Evolutionary conservation across 2,888 invertebrate species (phyloP).

Genomic region (Agrilus biguttatus): DNA sequence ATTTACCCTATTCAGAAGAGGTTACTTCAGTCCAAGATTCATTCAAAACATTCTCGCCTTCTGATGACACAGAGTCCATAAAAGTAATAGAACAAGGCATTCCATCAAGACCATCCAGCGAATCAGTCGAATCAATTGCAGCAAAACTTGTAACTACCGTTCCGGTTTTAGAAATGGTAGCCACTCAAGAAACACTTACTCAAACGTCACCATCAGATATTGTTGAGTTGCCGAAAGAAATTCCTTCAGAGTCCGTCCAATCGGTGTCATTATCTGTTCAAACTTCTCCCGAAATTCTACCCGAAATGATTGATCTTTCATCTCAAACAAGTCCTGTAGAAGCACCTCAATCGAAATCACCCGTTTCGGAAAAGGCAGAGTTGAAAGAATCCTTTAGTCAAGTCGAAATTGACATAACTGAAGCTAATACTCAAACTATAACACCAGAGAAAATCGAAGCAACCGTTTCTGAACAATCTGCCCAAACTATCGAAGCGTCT

Average conservation of each 20-base stretch:
- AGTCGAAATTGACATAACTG: slow-evolving; percentile 9
- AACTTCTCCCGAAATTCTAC: slow-evolving; percentile 37
- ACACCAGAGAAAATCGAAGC: slow-evolving; percentile 18
- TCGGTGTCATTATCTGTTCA: slow-evolving; percentile 29
- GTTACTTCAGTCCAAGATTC: slow-evolving; percentile 42
- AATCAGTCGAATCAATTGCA: slow-evolving; percentile 37
- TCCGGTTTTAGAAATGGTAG: slow-evolving; percentile 42
- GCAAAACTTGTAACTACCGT: slow-evolving; percentile 35
- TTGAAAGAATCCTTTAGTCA: slow-evolving; percentile 10
- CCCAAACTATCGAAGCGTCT: slow-evolving; percentile 29
- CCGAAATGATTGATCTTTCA: slow-evolving; percentile 30
- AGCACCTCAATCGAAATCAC: slow-evolving; percentile 22
- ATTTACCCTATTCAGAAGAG: slow-evolving; percentile 33
- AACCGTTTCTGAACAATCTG: slow-evolving; percentile 24
- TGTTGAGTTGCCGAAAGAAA: slow-evolving; percentile 23
- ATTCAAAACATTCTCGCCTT: slow-evolving; percentile 42
- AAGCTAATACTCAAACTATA: slow-evolving; percentile 13
- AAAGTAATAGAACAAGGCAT: slow-evolving; percentile 53
- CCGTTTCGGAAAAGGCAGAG: slow-evolving; percentile 12
- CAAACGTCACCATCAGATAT: slow-evolving; percentile 41
- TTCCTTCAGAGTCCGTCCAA: slow-evolving; percentile 26
- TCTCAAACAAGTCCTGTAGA: slow-evolving; percentile 43
- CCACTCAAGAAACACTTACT: slow-evolving; percentile 39
- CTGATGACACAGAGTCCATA: slow-evolving; percentile 42
- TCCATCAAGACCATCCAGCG: slow-evolving; percentile 39